Conservation (phyloP, 2,888 invertebrate species). For the Thereva unica region DNA sequence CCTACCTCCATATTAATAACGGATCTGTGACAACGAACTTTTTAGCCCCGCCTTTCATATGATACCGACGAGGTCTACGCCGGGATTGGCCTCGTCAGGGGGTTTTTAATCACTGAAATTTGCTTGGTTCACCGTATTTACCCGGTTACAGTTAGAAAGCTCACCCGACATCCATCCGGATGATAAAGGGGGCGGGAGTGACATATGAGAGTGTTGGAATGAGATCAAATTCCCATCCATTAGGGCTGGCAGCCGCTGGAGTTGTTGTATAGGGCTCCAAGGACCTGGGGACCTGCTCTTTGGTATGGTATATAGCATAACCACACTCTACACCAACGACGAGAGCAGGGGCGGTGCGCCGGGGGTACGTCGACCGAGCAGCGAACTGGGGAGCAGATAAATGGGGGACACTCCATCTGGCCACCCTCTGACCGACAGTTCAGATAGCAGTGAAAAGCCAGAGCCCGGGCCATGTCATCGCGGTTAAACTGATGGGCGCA, state of each 20-base stretch:
- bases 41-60: slow-evolving; percentile 39
- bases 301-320: too few species aligned
- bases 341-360: neutral
- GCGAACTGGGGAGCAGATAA: neutral
- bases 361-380: neutral
- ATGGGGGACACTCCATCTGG: slow-evolving; percentile 27
- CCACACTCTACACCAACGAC: too few species aligned
- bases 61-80: slow-evolving; percentile 35
- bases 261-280: slow-evolving; percentile 12
- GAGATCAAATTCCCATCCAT: slow-evolving; percentile 21
- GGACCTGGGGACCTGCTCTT: too few species aligned
- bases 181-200: slow-evolving; percentile 3
- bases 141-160: slow-evolving; percentile 12
- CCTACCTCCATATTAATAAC: slow-evolving; percentile 32
- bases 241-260: neutral
- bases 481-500: slow-evolving; percentile 56
- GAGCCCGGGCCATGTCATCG: slow-evolving; percentile 56
- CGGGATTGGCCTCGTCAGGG: slow-evolving; percentile 41
- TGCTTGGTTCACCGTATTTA: slow-evolving; percentile 24
- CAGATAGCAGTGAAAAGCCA: slow-evolving; percentile 53
- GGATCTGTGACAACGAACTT: slow-evolving; percentile 40
- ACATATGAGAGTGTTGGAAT: slow-evolving; percentile 26
- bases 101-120: slow-evolving; percentile 39
- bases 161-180: slow-evolving; percentile 7
- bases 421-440: slow-evolving; percentile 43